Conservation (phyloP, 1,140 invertebrate species). For the Colletes gigas region DNA sequence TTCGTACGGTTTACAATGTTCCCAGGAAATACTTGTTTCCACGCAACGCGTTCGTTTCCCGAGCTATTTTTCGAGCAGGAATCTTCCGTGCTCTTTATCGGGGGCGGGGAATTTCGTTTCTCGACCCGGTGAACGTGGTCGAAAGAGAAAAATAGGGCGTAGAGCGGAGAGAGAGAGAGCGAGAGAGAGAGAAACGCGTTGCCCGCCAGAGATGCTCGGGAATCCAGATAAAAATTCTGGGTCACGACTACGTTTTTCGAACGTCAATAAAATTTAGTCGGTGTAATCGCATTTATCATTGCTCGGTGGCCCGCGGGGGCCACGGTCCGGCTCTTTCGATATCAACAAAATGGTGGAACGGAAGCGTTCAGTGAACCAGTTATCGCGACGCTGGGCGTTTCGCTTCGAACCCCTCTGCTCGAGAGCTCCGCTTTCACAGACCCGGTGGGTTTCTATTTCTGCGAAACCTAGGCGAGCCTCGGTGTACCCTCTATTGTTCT, state of each 20-base stretch:
- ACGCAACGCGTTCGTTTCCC: not conserved
- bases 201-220: not conserved
- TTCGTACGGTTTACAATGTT: not conserved
- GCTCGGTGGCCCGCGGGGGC: not conserved
- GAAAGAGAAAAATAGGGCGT: too few species aligned
- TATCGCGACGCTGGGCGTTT: constrained; percentile 28
- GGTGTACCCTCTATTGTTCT: constrained; percentile 25
- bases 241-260: constrained; percentile 28
- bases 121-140: not conserved
- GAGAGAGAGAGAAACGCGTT: not conserved
- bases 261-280: constrained; percentile 46
- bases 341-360: constrained; percentile 34
- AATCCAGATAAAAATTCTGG: constrained; percentile 39
- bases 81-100: not conserved
- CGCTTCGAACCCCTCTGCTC: not conserved
- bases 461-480: constrained; percentile 1
- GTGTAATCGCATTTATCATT: constrained; percentile 49
- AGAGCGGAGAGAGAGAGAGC: not conserved
- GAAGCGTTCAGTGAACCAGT: constrained; percentile 30
- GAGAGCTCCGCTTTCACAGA: constrained; percentile 13
- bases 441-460: constrained; percentile 4
- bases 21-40: not conserved
- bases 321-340: not conserved
- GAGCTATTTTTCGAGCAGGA: not conserved
- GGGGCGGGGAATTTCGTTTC: not conserved